Evolutionary conservation across 2,797 vertebrate genomes (phyloP), one percentile per base, ranked within the genome.

Genomic region (Synanceia verrucosa): DNA sequence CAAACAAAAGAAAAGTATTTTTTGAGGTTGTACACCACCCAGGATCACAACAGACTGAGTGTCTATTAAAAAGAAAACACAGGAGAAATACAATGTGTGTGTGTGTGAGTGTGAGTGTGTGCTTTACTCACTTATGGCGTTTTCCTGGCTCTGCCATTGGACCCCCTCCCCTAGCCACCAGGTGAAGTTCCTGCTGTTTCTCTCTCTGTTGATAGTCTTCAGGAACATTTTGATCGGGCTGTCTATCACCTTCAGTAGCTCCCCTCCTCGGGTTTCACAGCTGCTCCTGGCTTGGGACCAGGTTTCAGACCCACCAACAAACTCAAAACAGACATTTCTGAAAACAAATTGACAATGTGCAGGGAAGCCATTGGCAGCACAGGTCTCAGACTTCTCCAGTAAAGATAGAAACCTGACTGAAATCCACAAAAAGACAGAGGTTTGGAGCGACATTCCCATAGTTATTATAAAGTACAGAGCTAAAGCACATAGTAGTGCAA

Each of bases 101-200:
- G 46, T 47, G 21, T 21, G 43, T n/a, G 39, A 18, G 39, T n/a
- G 5, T 11, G 6, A 19, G 9, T 33, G 12, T 52, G 19, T 47
- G 24, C 61, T 62, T 65, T 44, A 86, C 93, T 94, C 63, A 95
- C 94, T 65, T 11, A n/a, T 33, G 4, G 5, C 31, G 31, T 68
- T 28, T 29, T 65, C 44, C 46, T 48, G 36, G 23, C 79, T 11
- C 19, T 33, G 28, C 14, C 36, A 70, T 33, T 29, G 56, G 50
- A 75, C 39, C 21, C 21, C 43, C 18, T 75, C 19, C 5, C 86
- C 90, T 11, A 94, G 82, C 94, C 94, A 95, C 90, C 89, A 94
- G 14, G 82, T 90, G 16, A 78, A 61, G 10, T 73, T 34, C 5
- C 13, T 37, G 12, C 19, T 51, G 9, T 82, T 59, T 44, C 31